Conservation (phyloP, 2,113 vertebrate genomes). For the Bubo scandiacus region DNA sequence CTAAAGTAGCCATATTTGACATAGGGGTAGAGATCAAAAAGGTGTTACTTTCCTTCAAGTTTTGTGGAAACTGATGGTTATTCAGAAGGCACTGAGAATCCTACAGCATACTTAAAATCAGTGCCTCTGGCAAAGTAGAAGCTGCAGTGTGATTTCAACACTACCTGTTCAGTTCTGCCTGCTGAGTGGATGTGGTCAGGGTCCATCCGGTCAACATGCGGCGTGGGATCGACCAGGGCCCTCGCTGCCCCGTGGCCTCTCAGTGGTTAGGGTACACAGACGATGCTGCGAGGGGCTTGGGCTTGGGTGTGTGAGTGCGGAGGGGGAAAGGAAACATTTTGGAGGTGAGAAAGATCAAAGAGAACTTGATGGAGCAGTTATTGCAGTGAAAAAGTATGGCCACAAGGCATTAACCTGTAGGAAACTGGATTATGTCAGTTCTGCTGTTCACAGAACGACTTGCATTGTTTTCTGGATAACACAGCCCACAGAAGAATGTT, state of each 20-base stretch:
- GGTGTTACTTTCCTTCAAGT: neutral
- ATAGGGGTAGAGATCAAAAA: neutral
- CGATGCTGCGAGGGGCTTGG: neutral
- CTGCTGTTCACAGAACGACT: neutral
- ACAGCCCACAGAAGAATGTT: neutral
- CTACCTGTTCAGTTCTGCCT: neutral
- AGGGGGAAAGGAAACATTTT: neutral
- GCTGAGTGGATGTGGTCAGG: neutral
- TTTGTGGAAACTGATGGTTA: neutral
- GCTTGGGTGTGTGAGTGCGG: fast-evolving
- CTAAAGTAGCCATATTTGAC: neutral
- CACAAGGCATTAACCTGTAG: neutral
- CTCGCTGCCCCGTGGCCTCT: neutral
- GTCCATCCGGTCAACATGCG: fast-evolving
- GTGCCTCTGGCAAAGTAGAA: neutral
- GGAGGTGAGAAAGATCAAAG: neutral
- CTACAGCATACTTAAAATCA: neutral
- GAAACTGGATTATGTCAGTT: neutral
- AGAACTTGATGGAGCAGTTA: neutral
- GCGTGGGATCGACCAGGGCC: fast-evolving
- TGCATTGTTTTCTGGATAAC: neutral
- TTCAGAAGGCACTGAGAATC: neutral
- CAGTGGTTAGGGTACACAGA: neutral
- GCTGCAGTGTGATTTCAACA: fast-evolving
- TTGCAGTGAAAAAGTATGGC: neutral